A percentile compares a stretch with the other conserved stretches of the same genome.
These are phyloP conservation scores for Eumerus sabulonum DNA, from an alignment of 2,888 invertebrate genomes.

Conservation along the genomic window DNA sequence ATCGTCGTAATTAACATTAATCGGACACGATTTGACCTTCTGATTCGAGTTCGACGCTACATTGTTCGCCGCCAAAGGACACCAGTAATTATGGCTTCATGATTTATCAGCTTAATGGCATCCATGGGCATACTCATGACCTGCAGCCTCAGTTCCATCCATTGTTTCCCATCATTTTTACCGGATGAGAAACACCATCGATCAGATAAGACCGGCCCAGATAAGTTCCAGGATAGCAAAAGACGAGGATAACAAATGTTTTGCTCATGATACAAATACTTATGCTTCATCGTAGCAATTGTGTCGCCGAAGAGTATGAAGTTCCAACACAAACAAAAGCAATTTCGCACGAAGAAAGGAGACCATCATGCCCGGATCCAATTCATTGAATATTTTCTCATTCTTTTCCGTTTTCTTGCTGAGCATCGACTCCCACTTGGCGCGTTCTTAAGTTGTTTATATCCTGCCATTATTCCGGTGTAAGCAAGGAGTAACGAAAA, in stretches of 20 bases:
- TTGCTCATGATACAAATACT: conserved; percentile 52
- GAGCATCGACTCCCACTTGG: conserved; percentile 3
- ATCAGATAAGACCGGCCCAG: too few relatives aligned
- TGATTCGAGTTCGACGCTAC: too few relatives aligned
- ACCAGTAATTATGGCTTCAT: too few relatives aligned
- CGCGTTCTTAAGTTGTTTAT: conserved; percentile 39
- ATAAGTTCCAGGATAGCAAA: too few relatives aligned
- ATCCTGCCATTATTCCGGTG: conserved; percentile 18
- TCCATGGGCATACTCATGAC: too few relatives aligned
- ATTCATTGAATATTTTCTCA: conserved; percentile 1
- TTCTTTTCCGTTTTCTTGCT: not conserved
- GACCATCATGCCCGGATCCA: not conserved
- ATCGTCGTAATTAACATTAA: too few relatives aligned
- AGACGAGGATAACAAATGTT: conserved; percentile 53
- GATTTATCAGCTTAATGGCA: too few relatives aligned
- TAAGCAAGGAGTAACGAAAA: conserved; percentile 26
- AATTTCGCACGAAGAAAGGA: not conserved
- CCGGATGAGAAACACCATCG: too few relatives aligned
- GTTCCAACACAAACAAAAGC: conserved; percentile 55
- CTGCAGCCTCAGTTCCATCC: too few relatives aligned
- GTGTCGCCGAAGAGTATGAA: conserved; percentile 18
- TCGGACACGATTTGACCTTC: too few relatives aligned
- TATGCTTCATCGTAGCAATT: conserved; percentile 47
- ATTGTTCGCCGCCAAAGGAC: too few relatives aligned
- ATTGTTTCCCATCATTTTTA: too few relatives aligned